Percentiles rank a stretch among this genome's conserved stretches.
Conservation (phyloP, 2,797 vertebrate genomes). For the Crenichthys baileyi region DNA sequence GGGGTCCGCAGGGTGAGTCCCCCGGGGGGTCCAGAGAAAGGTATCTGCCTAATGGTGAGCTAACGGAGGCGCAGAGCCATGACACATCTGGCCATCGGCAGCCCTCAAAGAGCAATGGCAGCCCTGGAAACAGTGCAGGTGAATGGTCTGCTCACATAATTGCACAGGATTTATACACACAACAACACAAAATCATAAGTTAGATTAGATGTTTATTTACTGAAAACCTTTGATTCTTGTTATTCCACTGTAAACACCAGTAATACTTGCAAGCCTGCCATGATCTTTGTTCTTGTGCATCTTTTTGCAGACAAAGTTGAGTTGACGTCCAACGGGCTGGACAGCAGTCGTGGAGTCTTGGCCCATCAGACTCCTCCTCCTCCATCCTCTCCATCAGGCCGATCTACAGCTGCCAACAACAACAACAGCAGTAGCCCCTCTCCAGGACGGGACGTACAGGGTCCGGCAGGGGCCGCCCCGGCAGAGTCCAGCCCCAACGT, state of each 20-base stretch:
- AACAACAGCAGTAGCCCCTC: slow-evolving; percentile 45
- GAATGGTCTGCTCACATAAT: background rate
- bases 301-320: slow-evolving; percentile 83
- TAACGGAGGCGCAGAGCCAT: slow-evolving; percentile 75
- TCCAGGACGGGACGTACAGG: slow-evolving; percentile 69
- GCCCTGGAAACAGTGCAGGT: slow-evolving; percentile 79
- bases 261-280: background rate
- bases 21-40: slow-evolving; percentile 65
- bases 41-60: slow-evolving; percentile 73
- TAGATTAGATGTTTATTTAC: background rate
- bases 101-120: slow-evolving; percentile 76
- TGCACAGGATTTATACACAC: background rate
- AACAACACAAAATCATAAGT: background rate
- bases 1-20: slow-evolving; percentile 70
- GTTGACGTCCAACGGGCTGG: slow-evolving; percentile 65
- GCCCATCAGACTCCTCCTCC: slow-evolving; percentile 62
- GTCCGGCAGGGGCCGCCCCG: slow-evolving; percentile 35
- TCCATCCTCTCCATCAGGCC: slow-evolving; percentile 60
- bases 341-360: slow-evolving; percentile 68
- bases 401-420: slow-evolving; percentile 56
- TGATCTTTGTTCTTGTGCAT: background rate
- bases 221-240: background rate
- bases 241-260: background rate
- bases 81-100: slow-evolving; percentile 58
- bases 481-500: slow-evolving; percentile 62